A percentile compares a stretch with the other conserved stretches of the same genome.
phyloP scores from a whole-genome alignment of 2,888 invertebrate species.

The Elysia crispata region DNA sequence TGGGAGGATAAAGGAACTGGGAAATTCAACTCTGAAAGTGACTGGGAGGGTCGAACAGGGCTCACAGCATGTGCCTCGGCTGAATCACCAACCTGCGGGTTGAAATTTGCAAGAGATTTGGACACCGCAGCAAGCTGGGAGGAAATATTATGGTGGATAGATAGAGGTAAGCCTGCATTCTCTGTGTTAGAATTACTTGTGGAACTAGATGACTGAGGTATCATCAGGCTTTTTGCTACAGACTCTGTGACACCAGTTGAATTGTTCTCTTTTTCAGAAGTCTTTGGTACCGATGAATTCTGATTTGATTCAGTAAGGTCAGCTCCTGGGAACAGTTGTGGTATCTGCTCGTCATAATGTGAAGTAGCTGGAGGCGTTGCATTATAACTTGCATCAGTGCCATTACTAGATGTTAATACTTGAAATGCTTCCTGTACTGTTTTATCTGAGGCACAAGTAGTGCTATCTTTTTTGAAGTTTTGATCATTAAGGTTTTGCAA shows the following conservation, averaged over 20 bases:
- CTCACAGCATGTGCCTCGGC: neutral
- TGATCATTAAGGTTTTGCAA: conserved; percentile 40
- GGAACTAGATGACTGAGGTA: neutral
- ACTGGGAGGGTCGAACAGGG: neutral
- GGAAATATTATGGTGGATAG: conserved; percentile 38
- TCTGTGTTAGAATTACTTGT: neutral
- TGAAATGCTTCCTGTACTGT: conserved; percentile 21
- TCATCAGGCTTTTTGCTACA: neutral
- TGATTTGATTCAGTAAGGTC: too few species aligned
- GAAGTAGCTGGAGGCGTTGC: neutral
- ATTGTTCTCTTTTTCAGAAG: neutral
- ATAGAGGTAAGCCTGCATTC: neutral
- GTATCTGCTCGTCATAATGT: too few species aligned
- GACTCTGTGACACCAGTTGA: neutral
- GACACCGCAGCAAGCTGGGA: conserved; percentile 39
- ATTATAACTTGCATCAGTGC: neutral
- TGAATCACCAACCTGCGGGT: conserved; percentile 45
- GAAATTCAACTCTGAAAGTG: neutral
- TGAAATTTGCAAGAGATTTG: conserved; percentile 47
- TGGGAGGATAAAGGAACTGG: neutral
- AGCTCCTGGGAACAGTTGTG: too few species aligned
- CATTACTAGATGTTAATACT: neutral
- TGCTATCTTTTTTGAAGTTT: conserved; percentile 51
- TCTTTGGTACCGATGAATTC: neutral
- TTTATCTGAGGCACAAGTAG: conserved; percentile 36